These are phyloP conservation scores for Amphiprion percula DNA, from an alignment of 2,113 vertebrate genomes.

Conservation along the genomic window DNA sequence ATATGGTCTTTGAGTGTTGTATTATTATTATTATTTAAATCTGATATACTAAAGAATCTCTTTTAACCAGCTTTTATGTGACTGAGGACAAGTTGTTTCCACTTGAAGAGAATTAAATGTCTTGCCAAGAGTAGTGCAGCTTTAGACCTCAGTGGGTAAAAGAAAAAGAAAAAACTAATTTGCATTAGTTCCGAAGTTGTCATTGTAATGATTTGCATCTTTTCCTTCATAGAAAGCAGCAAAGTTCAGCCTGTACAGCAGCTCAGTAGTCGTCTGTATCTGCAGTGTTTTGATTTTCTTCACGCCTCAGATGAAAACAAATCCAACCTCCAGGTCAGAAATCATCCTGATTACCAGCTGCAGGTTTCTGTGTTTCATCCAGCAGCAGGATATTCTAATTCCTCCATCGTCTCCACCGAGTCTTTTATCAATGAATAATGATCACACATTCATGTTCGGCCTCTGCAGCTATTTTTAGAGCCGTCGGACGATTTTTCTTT, in stretches of 20 bases:
- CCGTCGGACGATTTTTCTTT: slow-evolving; percentile 1
- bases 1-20: too few species aligned
- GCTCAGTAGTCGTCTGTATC: neutral
- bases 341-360: slow-evolving; percentile 32
- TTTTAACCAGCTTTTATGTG: too few species aligned
- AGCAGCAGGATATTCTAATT: neutral
- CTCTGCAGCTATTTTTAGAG: slow-evolving; percentile 46
- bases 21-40: too few species aligned
- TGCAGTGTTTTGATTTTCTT: slow-evolving; percentile 30
- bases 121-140: too few species aligned
- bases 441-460: slow-evolving; percentile 36
- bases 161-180: neutral
- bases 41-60: too few species aligned
- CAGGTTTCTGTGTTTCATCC: neutral
- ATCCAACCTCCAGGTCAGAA: slow-evolving; percentile 24
- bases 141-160: neutral
- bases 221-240: too few species aligned
- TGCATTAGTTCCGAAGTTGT: neutral
- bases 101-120: too few species aligned
- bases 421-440: slow-evolving; percentile 56
- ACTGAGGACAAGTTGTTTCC: too few species aligned
- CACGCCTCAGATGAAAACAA: slow-evolving; percentile 51
- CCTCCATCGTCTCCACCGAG: neutral
- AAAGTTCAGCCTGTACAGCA: neutral
- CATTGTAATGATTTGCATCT: too few species aligned